Percentiles rank a stretch among this genome's conserved stretches.
These are phyloP conservation scores for Rhamnusium bicolor DNA, from an alignment of 2,888 invertebrate genomes.

Conservation along the genomic window DNA sequence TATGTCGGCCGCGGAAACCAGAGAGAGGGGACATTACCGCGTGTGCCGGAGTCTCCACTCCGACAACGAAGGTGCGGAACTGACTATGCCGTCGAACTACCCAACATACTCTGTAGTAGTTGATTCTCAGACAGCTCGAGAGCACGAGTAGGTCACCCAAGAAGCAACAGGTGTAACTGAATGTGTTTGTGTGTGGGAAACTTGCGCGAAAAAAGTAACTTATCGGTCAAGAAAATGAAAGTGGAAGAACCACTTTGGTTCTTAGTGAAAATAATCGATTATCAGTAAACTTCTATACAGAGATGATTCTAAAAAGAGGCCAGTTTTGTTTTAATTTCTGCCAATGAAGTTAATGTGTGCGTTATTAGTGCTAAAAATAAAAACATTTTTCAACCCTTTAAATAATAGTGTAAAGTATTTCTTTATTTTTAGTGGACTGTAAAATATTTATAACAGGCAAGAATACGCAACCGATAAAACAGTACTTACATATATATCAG, in stretches of 20 bases:
- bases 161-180: conserved; percentile 17
- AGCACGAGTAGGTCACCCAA: conserved; percentile 18
- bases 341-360: neutral
- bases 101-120: conserved; percentile 8
- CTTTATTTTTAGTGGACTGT: neutral
- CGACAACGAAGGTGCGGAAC: conserved; percentile 9
- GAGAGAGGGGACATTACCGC: conserved; percentile 9
- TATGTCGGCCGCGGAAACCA: neutral
- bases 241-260: conserved; percentile 21
- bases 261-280: neutral
- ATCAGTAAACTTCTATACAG: too few relatives aligned
- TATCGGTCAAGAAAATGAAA: conserved; percentile 21
- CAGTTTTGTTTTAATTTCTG: too few relatives aligned
- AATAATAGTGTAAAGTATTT: neutral
- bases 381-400: too few relatives aligned
- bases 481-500: too few relatives aligned
- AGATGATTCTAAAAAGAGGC: neutral
- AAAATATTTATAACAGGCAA: neutral
- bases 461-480: too few relatives aligned
- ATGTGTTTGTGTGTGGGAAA: conserved; percentile 13
- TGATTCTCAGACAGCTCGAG: conserved; percentile 20
- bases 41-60: conserved; percentile 9
- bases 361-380: too few relatives aligned
- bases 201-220: neutral
- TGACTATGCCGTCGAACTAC: neutral